A percentile compares a stretch with the other conserved stretches of the same genome.
phyloP scores from a whole-genome alignment of 2,113 vertebrate species.

The Cyprinodon variegatus region DNA sequence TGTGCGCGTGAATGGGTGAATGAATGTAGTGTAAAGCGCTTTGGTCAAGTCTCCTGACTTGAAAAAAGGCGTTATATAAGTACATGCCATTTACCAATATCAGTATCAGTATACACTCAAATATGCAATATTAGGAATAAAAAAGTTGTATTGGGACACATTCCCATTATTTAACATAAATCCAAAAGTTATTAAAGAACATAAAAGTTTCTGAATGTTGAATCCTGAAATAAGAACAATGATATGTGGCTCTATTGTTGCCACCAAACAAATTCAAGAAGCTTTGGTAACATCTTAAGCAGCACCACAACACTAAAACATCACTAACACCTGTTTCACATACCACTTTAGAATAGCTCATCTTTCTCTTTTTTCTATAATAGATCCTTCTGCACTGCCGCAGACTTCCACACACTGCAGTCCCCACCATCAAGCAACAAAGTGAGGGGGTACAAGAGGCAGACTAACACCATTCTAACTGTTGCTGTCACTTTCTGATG shows the following conservation, averaged over 20 bases:
- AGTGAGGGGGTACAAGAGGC: slow-evolving; percentile 22
- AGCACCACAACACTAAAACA: slow-evolving; percentile 10
- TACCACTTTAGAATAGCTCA: slow-evolving; percentile 23
- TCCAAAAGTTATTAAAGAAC: background rate
- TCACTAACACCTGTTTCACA: background rate
- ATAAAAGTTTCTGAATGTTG: background rate
- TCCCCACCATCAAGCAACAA: slow-evolving; percentile 29
- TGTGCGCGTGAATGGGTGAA: no score
- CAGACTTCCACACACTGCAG: slow-evolving; percentile 70
- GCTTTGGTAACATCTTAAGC: background rate
- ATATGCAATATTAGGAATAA: no score
- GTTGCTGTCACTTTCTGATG: slow-evolving; percentile 47
- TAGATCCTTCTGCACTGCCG: slow-evolving; percentile 70
- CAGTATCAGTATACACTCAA: no score
- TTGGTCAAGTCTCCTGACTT: no score
- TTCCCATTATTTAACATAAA: slow-evolving; percentile 1
- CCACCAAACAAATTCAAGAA: background rate
- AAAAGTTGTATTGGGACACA: no score
- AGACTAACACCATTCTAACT: slow-evolving; percentile 48
- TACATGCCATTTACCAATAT: no score
- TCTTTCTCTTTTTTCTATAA: slow-evolving; percentile 36
- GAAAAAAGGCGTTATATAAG: no score
- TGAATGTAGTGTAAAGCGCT: no score
- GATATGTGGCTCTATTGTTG: background rate
- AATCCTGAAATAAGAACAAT: background rate